A percentile compares a stretch with the other conserved stretches of the same genome.
These are phyloP conservation scores for Micropterix aruncella DNA, from an alignment of 2,888 invertebrate genomes.

Conservation along the genomic window DNA sequence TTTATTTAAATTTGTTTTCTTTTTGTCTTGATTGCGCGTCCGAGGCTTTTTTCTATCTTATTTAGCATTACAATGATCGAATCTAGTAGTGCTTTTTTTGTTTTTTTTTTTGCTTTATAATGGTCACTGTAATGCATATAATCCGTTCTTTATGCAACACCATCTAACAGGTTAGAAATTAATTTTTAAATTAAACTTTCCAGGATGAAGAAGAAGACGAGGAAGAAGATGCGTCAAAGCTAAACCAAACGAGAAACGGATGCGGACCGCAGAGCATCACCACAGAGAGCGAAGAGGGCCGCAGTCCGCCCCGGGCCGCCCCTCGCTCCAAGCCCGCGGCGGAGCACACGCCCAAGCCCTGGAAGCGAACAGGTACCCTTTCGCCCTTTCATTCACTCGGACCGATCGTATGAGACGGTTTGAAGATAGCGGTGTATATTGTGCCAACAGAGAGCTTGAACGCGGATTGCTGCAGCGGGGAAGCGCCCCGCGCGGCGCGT, in stretches of 20 bases:
- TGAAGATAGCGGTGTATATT: too few relatives aligned
- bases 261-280: too few relatives aligned
- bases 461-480: background rate
- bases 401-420: background rate
- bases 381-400: background rate
- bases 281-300: background rate
- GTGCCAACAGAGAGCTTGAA: background rate
- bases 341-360: slow-evolving; percentile 29
- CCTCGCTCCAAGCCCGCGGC: slow-evolving; percentile 2
- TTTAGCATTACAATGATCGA: too few relatives aligned
- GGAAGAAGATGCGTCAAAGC: slow-evolving; percentile 18
- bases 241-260: slow-evolving; percentile 29
- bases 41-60: too few relatives aligned
- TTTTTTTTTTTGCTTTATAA: background rate
- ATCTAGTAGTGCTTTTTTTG: background rate
- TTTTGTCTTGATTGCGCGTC: background rate
- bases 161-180: slow-evolving; percentile 1
- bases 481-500: background rate
- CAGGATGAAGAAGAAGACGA: slow-evolving; percentile 38
- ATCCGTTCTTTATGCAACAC: slow-evolving; percentile 1
- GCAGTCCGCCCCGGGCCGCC: background rate
- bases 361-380: slow-evolving; percentile 35
- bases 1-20: slow-evolving; percentile 1
- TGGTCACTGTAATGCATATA: background rate
- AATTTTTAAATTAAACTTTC: slow-evolving; percentile 4